Conservation (phyloP, 1,140 invertebrate species). For the Halesus radiatus region DNA sequence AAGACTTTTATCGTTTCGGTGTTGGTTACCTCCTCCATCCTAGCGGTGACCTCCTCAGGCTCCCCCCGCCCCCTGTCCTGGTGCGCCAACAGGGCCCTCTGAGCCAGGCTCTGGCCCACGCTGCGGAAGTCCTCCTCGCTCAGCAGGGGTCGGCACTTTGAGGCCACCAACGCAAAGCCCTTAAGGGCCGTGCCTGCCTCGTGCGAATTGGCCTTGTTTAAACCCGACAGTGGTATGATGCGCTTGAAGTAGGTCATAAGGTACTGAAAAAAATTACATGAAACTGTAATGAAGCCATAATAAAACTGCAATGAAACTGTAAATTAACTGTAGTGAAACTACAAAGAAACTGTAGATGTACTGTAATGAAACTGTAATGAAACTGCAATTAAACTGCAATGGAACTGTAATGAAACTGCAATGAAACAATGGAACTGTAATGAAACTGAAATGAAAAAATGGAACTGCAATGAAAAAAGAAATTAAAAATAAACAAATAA, state of each 20-base stretch:
- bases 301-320: neutral
- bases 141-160: constrained; percentile 34
- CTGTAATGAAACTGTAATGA: neutral
- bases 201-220: neutral
- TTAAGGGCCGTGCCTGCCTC: constrained; percentile 44
- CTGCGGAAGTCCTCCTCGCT: constrained; percentile 25
- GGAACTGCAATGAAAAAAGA: too few species aligned
- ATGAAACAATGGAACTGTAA: neutral
- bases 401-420: neutral
- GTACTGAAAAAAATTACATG: constrained; percentile 47
- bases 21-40: neutral
- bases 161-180: constrained; percentile 45
- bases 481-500: too few species aligned
- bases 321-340: neutral
- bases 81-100: constrained; percentile 39
- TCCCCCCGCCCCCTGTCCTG: neutral
- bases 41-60: neutral
- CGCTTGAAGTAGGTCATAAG: constrained; percentile 51
- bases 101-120: constrained; percentile 39
- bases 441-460: too few species aligned
- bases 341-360: too few species aligned
- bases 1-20: too few species aligned
- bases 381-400: neutral
- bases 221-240: neutral
- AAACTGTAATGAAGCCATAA: neutral